A percentile compares a stretch with the other conserved stretches of the same genome.
Conservation (phyloP, 2,797 vertebrate species). For the Garrulus glandarius region DNA sequence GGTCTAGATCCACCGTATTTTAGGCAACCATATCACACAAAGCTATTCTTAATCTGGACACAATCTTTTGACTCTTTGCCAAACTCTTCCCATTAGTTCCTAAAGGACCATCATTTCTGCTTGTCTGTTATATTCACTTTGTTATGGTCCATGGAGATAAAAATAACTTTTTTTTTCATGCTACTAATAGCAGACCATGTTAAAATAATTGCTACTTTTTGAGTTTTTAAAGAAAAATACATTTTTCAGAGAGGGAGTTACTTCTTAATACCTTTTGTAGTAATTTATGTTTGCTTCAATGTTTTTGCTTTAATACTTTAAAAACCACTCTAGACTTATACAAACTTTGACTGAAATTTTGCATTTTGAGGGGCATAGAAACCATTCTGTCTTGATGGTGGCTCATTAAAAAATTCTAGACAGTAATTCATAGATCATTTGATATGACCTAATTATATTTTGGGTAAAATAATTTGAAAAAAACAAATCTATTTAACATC, state of each 20-base stretch:
- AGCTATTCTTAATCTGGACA: background rate
- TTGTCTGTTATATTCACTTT: background rate
- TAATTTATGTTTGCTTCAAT: background rate
- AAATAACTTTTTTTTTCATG: background rate
- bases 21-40: background rate
- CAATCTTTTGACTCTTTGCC: background rate
- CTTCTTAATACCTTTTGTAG: background rate
- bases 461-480: background rate
- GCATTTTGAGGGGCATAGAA: background rate
- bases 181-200: background rate
- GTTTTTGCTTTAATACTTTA: background rate
- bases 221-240: background rate
- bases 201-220: background rate
- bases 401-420: background rate
- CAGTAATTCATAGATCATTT: background rate
- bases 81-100: background rate
- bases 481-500: background rate
- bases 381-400: background rate
- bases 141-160: background rate
- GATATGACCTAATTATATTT: background rate
- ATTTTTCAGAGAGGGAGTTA: background rate
- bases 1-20: background rate
- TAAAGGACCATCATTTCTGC: background rate
- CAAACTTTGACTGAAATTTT: background rate
- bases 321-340: background rate